A percentile compares a stretch with the other conserved stretches of the same genome.
These are phyloP conservation scores for Opisthocomus hoazin DNA, from an alignment of 2,113 vertebrate genomes.

Conservation along the genomic window DNA sequence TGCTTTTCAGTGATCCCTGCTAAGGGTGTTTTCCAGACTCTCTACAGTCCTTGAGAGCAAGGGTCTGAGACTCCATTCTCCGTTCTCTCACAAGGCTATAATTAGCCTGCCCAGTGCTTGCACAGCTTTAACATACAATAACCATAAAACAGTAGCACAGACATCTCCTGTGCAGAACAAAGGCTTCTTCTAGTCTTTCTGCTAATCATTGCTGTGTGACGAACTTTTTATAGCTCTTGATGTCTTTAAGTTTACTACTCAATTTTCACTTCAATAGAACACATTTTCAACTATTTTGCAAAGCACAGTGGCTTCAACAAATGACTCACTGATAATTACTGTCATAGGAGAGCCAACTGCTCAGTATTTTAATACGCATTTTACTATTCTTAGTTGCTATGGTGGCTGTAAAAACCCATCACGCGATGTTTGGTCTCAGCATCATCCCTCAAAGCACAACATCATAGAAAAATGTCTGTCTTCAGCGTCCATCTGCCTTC, in stretches of 20 bases:
- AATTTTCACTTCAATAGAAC: slow-evolving; percentile 41
- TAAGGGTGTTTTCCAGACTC: neutral
- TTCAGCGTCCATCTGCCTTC: neutral
- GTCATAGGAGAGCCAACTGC: slow-evolving; percentile 1
- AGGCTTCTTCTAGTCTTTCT: neutral
- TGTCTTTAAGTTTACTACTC: slow-evolving; percentile 36
- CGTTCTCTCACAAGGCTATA: neutral
- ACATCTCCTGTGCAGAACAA: neutral
- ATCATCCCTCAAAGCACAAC: neutral
- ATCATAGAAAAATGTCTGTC: neutral
- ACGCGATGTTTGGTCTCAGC: neutral
- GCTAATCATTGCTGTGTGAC: neutral
- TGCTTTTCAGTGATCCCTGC: neutral
- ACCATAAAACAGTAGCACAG: neutral
- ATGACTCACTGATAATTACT: slow-evolving; percentile 43
- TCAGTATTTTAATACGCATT: neutral
- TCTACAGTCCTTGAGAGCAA: neutral
- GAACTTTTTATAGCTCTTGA: slow-evolving; percentile 23
- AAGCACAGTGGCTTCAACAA: slow-evolving; percentile 29
- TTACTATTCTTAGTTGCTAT: slow-evolving; percentile 30
- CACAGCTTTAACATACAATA: neutral
- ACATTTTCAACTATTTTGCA: slow-evolving; percentile 45
- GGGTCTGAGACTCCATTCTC: neutral
- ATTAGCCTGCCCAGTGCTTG: neutral
- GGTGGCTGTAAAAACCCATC: neutral